Evolutionary conservation across 1,140 invertebrate species (phyloP), one percentile per base, ranked within the genome.

Genomic region (Carposina sasakii): DNA sequence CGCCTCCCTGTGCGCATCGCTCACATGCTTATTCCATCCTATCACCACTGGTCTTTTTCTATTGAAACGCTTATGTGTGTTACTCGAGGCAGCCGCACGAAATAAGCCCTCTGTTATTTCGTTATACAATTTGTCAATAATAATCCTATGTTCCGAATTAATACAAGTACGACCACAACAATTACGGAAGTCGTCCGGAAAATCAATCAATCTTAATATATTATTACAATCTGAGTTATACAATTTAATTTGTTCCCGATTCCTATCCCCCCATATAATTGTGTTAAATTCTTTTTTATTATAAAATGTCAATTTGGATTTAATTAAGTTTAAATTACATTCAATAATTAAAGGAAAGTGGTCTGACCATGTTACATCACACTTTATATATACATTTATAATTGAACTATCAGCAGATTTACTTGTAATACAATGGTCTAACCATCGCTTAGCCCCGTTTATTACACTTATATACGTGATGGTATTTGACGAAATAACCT

Each of bases 251-350:
- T 33, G 31, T 13, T 13, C 31, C 8, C n/a, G 31, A 4, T 33
- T 13, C 31, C 31, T 33, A 13, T 33, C 31, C 4, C 31, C 5
- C 31, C 31, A 33, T 8, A 33, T 33, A 8, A 33, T 33, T 33
- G 9, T 33, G 15, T 33, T 33, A 13, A 15, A 4, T 33, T 33
- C 31, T n/a, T 33, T 33, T 33, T 10, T 33, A 8, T 8, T 13
- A 33, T 33, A n/a, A 13, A 5, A 28, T 28, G 15, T 10, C 4
- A 33, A 5, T 13, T 33, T 33, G 4, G 5, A 13, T 33, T 33
- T 33, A 33, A 33, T 33, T 33, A 33, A 33, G 15, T 33, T 33
- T 33, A 33, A 33, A 33, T 33, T 33, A 33, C 31, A 10, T 33
- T 33, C 3, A 13, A 33, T 13, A 33, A 33, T 33, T 33, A 33